These are phyloP conservation scores for Zaprionus bogoriensis DNA, from an alignment of 2,888 invertebrate genomes.

Conservation along the genomic window DNA sequence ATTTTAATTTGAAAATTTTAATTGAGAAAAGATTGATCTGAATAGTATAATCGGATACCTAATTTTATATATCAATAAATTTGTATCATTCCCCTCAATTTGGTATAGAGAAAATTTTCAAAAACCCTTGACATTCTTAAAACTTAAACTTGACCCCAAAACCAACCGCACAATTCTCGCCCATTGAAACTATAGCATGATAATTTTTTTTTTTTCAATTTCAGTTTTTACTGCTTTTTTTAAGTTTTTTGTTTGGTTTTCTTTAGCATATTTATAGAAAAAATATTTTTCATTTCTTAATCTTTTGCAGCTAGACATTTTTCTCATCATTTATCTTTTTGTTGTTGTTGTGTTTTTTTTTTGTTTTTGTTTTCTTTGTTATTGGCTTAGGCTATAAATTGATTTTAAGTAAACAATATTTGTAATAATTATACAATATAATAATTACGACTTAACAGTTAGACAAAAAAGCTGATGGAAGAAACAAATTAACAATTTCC, in stretches of 20 bases:
- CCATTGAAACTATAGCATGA: slow-evolving; percentile 1
- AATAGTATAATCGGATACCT: too few relatives aligned
- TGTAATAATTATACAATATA: slow-evolving; percentile 64
- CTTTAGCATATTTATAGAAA: slow-evolving; percentile 71
- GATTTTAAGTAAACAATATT: slow-evolving; percentile 71
- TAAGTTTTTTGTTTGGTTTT: slow-evolving; percentile 36
- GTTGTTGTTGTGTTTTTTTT: not conserved
- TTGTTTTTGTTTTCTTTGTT: slow-evolving; percentile 36
- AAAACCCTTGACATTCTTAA: too few relatives aligned
- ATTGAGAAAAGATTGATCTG: too few relatives aligned
- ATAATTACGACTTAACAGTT: slow-evolving; percentile 67
- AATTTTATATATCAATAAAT: too few relatives aligned
- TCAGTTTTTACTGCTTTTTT: slow-evolving; percentile 52
- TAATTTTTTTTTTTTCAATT: slow-evolving; percentile 27
- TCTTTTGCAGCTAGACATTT: slow-evolving; percentile 46
- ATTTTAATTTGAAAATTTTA: too few relatives aligned
- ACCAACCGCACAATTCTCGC: not conserved
- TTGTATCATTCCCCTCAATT: too few relatives aligned
- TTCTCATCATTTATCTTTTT: not conserved
- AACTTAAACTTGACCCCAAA: not conserved
- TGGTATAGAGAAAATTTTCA: too few relatives aligned
- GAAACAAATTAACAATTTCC: slow-evolving; percentile 68
- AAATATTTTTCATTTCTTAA: slow-evolving; percentile 68
- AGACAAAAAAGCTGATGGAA: slow-evolving; percentile 65
- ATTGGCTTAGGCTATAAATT: slow-evolving; percentile 64